Base-by-base conservation (phyloP, 1,140 invertebrate genomes). In the Cotesia vestalis region DNA sequence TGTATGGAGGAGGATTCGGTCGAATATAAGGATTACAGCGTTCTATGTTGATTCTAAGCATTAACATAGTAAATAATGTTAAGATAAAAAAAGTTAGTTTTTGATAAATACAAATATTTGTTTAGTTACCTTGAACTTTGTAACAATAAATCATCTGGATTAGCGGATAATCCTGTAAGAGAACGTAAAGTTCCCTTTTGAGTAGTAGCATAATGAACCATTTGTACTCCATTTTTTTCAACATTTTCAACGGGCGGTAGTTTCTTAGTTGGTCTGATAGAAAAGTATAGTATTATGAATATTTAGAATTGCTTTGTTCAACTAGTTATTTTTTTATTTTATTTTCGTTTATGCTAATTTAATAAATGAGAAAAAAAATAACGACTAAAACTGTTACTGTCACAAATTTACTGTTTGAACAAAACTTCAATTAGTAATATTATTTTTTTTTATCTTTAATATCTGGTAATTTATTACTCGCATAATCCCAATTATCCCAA, bases 1-100 rank as follows among this genome's bases (percentile, higher is more conserved):
- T 83, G 68, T 83, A 87, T 4, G 82, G 85, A 11, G 83, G 87
- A 38, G 85, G 86, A 78, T 85, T 87, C 20, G 85, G 86, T 63
- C 87, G 82, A 36, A 86, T 68, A 68, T 86, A 86, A 0, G 81
- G 78, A 72, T 85, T 87, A 36, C 78, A 77, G 4, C 81, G 81
- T 70, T 86, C 85, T 2, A 71, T 71, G 0, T 60, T 60, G 0
- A 40, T 14, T 63, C 73, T 78, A 34, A 55, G 36, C 9, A 68
- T 57, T 62, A 62, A 63, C 14, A 67, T 66, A 36, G 40, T 9
- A 38, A 12, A 35, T 52, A 9, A 55, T 63, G 35, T 55, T 27
- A 67, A 12, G 40, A 38, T 4, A 59, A 36, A 61, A 14, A 9
- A 53, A 67, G 8, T 53, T 36, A 20, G 8, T 34, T 67, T 35